phyloP scores from a whole-genome alignment of 2,888 invertebrate species.

The Osedax frankpressi region DNA sequence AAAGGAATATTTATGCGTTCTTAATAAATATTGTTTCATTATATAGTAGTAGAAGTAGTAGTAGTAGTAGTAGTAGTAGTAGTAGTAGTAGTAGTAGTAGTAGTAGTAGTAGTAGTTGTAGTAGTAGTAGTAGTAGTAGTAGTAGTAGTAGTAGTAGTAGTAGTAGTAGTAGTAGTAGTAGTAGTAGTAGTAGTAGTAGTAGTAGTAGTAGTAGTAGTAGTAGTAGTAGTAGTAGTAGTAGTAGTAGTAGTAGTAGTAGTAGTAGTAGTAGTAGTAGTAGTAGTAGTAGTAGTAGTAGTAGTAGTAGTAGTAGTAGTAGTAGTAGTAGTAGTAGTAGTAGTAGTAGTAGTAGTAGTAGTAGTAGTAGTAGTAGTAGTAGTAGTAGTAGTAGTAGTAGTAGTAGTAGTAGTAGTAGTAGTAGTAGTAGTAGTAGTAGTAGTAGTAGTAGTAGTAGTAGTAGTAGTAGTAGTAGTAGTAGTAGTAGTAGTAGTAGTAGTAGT shows the following conservation, averaged over 20 bases:
- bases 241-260: constrained; percentile 6
- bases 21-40: too few relatives aligned
- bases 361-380: background rate
- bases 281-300: constrained; percentile 4
- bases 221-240: constrained; percentile 10
- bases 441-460: constrained; percentile 10
- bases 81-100: constrained; percentile 13
- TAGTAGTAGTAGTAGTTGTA: constrained; percentile 11
- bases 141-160: background rate
- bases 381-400: background rate
- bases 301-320: background rate
- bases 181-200: background rate
- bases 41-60: constrained; percentile 9
- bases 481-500: constrained; percentile 1
- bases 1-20: too few relatives aligned
- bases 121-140: constrained; percentile 11
- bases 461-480: constrained; percentile 4
- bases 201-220: background rate
- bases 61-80: constrained; percentile 9
- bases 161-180: background rate
- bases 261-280: constrained; percentile 9
- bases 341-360: background rate
- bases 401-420: constrained; percentile 3
- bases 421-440: constrained; percentile 5
- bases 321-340: background rate